phyloP scores from a whole-genome alignment of 2,113 vertebrate species.

The Bubo bubo region DNA sequence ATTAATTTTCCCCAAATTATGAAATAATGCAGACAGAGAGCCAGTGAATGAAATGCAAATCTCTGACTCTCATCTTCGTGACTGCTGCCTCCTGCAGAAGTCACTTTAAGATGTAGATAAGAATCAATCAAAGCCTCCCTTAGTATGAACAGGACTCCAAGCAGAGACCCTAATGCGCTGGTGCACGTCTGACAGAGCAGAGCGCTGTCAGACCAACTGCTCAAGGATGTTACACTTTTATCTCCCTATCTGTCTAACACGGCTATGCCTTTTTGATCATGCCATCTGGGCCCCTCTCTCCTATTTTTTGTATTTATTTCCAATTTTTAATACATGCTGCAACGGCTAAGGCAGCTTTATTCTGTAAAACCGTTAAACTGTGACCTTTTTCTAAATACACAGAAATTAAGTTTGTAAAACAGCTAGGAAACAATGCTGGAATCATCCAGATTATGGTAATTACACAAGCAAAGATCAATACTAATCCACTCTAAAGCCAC shows the following conservation, averaged over 20 bases:
- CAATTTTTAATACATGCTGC: neutral
- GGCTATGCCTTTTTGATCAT: neutral
- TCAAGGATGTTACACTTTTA: neutral
- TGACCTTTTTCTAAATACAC: neutral
- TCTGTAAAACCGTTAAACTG: neutral
- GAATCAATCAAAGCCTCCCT: neutral
- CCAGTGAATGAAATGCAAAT: neutral
- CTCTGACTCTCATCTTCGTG: neutral
- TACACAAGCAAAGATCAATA: conserved; percentile 7
- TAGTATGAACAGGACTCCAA: neutral
- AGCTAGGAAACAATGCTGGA: neutral
- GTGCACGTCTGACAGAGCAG: neutral
- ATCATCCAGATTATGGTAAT: neutral
- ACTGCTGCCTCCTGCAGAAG: neutral
- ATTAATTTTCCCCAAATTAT: neutral
- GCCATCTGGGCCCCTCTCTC: neutral
- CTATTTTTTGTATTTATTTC: neutral
- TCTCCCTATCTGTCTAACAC: neutral
- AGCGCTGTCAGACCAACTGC: neutral
- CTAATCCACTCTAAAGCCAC: neutral
- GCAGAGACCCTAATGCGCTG: neutral
- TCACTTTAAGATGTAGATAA: neutral
- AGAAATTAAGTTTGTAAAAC: neutral
- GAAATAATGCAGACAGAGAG: neutral
- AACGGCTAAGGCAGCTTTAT: neutral